Evolutionary conservation across 2,113 vertebrate genomes (phyloP).

Genomic region (Seriola aureovittata): DNA sequence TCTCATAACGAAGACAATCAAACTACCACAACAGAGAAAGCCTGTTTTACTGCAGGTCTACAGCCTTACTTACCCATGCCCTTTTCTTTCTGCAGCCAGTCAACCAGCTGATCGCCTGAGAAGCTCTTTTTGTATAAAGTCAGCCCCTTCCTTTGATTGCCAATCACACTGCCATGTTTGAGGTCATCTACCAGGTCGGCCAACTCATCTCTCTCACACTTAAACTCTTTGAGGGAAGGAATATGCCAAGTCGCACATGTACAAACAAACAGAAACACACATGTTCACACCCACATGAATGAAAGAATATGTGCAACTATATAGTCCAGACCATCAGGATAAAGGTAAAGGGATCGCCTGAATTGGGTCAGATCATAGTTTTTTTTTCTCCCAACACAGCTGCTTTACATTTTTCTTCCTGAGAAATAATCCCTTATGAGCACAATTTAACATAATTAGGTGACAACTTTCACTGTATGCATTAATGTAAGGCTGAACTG

Average conservation of each 20-base stretch:
- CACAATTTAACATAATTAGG: too few relatives aligned
- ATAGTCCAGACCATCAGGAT: background rate
- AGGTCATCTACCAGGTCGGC: slow-evolving; percentile 78
- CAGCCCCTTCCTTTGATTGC: slow-evolving; percentile 74
- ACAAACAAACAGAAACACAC: slow-evolving; percentile 44
- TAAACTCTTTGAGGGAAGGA: slow-evolving; percentile 69
- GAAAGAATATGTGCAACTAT: background rate
- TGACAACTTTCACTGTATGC: too few relatives aligned
- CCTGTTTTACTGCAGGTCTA: slow-evolving; percentile 3
- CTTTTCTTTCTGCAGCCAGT: slow-evolving; percentile 78
- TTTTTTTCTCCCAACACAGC: too few relatives aligned
- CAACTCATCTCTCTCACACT: slow-evolving; percentile 81
- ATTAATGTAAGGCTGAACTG: too few relatives aligned
- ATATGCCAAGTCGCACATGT: slow-evolving; percentile 26
- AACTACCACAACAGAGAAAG: background rate
- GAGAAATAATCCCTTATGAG: too few relatives aligned
- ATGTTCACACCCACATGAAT: slow-evolving; percentile 13
- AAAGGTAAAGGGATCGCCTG: background rate
- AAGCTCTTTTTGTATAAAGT: slow-evolving; percentile 80
- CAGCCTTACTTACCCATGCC: slow-evolving; percentile 76
- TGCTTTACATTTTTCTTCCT: too few relatives aligned
- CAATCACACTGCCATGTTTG: slow-evolving; percentile 79
- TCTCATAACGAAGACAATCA: background rate
- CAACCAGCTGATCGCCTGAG: slow-evolving; percentile 76
- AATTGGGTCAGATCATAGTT: background rate